phyloP scores from a whole-genome alignment of 2,888 invertebrate species.

The Chironomus riparius region DNA sequence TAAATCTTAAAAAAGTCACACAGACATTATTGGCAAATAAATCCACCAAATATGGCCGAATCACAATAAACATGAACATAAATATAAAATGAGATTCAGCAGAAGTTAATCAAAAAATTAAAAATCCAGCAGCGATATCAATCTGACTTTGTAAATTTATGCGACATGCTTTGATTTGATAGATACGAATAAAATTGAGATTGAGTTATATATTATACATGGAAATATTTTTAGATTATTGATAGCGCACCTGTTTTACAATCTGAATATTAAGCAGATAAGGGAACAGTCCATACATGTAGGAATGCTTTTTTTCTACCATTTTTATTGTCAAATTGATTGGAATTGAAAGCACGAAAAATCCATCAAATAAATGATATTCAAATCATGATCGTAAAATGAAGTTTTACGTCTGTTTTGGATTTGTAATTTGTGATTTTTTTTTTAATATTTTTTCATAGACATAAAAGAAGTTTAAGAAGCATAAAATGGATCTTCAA shows the following conservation, averaged over 20 bases:
- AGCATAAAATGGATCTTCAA: neutral
- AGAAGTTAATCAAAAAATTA: neutral
- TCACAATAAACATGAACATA: no score
- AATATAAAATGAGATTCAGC: neutral
- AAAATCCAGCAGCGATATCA: constrained; percentile 3
- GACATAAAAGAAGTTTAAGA: neutral
- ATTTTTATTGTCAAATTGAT: neutral
- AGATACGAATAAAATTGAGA: neutral
- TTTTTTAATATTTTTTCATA: neutral
- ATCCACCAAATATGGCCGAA: no score
- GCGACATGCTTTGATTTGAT: neutral
- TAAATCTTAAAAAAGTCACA: no score
- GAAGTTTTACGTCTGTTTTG: no score
- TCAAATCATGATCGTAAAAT: neutral
- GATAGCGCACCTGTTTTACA: neutral
- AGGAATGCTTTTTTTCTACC: neutral
- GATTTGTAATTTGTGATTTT: neutral
- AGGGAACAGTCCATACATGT: neutral
- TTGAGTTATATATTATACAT: neutral
- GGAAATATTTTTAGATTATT: no score
- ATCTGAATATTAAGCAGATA: neutral
- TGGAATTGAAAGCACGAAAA: constrained; percentile 10
- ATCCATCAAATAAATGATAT: neutral
- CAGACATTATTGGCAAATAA: no score
- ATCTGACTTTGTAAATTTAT: neutral